Conservation (phyloP, 2,113 vertebrate genomes). For the Rhagologus leucostigma region DNA sequence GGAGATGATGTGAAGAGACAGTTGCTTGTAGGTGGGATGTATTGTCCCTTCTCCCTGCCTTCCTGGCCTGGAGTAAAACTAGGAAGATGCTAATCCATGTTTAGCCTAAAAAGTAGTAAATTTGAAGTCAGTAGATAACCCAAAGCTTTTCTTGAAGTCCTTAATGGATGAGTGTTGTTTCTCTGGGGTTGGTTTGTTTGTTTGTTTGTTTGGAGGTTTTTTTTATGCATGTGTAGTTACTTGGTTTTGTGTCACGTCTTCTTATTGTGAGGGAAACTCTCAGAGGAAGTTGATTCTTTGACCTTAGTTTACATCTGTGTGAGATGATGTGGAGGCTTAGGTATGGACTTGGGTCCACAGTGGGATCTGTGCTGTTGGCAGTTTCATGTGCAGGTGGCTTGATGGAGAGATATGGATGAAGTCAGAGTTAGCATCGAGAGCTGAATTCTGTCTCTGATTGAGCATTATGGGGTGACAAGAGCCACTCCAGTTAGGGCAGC, state of each 20-base stretch:
- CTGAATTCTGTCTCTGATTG: background rate
- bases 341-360: background rate
- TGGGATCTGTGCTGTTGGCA: background rate
- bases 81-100: background rate
- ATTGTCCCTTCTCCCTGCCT: background rate
- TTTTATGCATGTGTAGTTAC: background rate
- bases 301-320: background rate
- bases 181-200: too few relatives aligned
- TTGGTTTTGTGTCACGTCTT: background rate
- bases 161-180: too few relatives aligned
- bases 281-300: background rate
- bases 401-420: background rate
- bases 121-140: background rate
- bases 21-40: background rate
- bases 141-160: background rate
- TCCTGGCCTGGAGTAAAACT: background rate
- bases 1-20: background rate
- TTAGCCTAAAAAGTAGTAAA: background rate
- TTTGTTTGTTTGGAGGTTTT: background rate
- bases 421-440: background rate
- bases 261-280: background rate
- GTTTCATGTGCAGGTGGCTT: fast-evolving
- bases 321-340: background rate
- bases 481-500: background rate
- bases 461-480: background rate